Evolutionary conservation across 2,113 vertebrate species (phyloP), one percentile per base, ranked within the genome.

Genomic region (Lampris incognitus): DNA sequence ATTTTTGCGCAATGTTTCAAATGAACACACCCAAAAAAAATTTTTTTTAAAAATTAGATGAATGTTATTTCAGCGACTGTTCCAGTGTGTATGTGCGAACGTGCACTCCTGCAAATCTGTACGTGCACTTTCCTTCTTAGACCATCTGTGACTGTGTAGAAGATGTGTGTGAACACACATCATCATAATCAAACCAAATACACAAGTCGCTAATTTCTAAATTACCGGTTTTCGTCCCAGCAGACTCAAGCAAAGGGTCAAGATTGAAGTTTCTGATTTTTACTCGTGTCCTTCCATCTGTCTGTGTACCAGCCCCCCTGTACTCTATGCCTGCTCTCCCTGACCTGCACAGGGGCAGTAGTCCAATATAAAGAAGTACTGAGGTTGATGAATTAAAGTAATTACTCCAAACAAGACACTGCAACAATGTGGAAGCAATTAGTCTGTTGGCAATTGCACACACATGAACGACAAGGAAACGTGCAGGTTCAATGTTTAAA

Each of bases 361-460:
- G 1, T 61, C 49, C 59, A 60, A 49, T 76, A 76, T 76, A 69
- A 65, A 75, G 69, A 51, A 10, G 37, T 10, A 78, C 67, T 79
- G 62, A 69, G 1, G 64, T 55, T 61, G 38, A 82, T 66, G 51
- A 77, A 83, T 84, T 57, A 60, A 66, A 50, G 58, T 75, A 41
- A 49, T 58, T 58, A 58, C 54, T 40, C 50, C 54, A 59, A 78
- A 57, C 4, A 57, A 81, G 66, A 81, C 72, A 64, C 77, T 76
- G 74, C 72, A 9, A 55, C 70, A 82, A 85, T 66, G 40, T 85
- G 75, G 60, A 36, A 88, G 37, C 48, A 66, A 86, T 86, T 83
- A 86, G 36, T 37, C 56, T 8, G 24, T 39, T 7, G 24, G 24
- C 1, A 6, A 6, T 3, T 39, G 24, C 8, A 0, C 39, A 0